A percentile compares a stretch with the other conserved stretches of the same genome.
These are phyloP conservation scores for Cylindroiulus punctatus DNA, from an alignment of 2,888 invertebrate genomes.

Conservation along the genomic window DNA sequence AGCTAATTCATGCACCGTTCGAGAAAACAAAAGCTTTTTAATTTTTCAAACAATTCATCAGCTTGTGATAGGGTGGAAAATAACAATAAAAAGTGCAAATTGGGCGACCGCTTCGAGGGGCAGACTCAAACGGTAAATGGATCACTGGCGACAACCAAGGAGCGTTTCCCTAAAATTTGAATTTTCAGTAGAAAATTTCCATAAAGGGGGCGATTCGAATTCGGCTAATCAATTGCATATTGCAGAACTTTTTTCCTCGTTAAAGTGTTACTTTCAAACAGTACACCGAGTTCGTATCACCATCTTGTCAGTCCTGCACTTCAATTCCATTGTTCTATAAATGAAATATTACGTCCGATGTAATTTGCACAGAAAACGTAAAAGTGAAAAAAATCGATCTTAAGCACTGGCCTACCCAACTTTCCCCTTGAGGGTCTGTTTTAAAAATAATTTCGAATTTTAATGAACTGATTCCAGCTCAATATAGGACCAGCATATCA, in stretches of 20 bases:
- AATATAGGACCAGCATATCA: no score
- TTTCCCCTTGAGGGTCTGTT: no score
- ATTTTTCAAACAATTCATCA: conserved; percentile 8
- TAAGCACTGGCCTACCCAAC: no score
- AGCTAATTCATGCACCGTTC: background rate
- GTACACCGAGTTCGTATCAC: no score
- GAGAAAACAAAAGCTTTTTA: background rate
- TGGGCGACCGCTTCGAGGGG: conserved; percentile 16
- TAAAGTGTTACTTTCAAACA: background rate
- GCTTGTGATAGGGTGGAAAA: background rate
- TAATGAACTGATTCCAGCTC: no score
- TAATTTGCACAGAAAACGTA: no score
- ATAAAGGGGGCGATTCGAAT: background rate
- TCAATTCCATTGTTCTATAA: background rate
- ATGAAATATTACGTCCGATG: no score
- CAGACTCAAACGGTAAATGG: conserved; percentile 9
- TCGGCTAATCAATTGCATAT: background rate
- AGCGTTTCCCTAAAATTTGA: background rate
- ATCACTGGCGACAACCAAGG: background rate
- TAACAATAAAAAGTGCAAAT: conserved; percentile 11
- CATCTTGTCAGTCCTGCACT: background rate
- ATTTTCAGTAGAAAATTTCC: background rate
- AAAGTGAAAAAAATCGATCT: no score
- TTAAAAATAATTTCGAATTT: no score
- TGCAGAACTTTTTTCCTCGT: background rate